Percentiles rank a stretch among this genome's conserved stretches.
These are phyloP conservation scores for Cichlasoma orientale DNA, from an alignment of 2,797 vertebrate species.

Conservation along the genomic window DNA sequence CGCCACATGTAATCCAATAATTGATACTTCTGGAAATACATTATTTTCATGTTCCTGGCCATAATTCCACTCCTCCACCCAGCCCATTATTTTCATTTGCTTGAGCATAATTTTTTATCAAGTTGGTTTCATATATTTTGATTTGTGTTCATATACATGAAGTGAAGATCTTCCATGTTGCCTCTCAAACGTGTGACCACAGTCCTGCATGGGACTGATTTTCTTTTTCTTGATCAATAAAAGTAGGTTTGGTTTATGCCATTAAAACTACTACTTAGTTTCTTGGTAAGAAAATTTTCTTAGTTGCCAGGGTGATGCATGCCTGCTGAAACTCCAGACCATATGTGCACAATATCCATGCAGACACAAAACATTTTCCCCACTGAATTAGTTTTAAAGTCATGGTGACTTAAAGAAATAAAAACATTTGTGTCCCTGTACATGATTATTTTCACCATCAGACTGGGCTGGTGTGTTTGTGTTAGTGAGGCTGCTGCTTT, in stretches of 20 bases:
- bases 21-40: neutral
- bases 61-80: no score
- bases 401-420: neutral
- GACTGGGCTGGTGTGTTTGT: slow-evolving; percentile 11
- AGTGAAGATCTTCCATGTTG: neutral
- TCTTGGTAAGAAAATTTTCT: neutral
- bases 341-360: neutral
- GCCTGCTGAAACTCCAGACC: neutral
- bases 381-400: neutral
- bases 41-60: neutral
- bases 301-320: neutral
- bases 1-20: neutral
- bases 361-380: neutral
- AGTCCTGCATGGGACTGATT: neutral
- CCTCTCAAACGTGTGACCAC: neutral
- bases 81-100: neutral
- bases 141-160: neutral
- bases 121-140: neutral
- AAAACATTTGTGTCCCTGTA: neutral
- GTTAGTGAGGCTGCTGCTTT: slow-evolving; percentile 32
- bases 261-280: neutral
- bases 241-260: neutral
- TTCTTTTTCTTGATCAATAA: neutral
- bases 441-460: neutral
- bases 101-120: neutral